phyloP scores from a whole-genome alignment of 2,888 invertebrate genomes.

The Drosophila setosimentum region DNA sequence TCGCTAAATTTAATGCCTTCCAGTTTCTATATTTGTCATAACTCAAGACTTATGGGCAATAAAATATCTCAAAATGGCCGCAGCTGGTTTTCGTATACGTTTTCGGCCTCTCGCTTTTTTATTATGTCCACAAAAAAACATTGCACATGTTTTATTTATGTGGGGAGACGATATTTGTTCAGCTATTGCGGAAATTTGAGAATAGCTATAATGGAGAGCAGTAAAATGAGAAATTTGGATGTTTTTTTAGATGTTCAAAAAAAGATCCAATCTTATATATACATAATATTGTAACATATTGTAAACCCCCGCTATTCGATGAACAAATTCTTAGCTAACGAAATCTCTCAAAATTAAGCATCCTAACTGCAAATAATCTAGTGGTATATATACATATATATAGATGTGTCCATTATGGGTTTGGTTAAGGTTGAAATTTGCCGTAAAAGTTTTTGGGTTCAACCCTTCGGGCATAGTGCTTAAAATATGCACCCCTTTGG shows the following conservation, averaged over 20 bases:
- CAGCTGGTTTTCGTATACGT: conserved; percentile 65
- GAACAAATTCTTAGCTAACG: background rate
- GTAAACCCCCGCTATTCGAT: background rate
- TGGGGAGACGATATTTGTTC: conserved; percentile 4
- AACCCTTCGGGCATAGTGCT: conserved; percentile 21
- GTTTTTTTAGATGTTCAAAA: background rate
- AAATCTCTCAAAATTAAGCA: background rate
- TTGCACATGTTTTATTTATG: conserved; percentile 18
- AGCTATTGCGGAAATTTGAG: conserved; percentile 18
- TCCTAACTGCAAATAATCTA: background rate
- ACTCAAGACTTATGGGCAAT: conserved; percentile 70
- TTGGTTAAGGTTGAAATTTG: background rate
- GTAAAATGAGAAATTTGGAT: conserved; percentile 7
- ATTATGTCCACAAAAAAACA: conserved; percentile 30
- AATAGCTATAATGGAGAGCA: conserved; percentile 4
- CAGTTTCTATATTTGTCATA: conserved; percentile 79
- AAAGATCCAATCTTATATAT: background rate
- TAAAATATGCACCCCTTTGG: conserved; percentile 49
- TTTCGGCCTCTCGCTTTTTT: background rate
- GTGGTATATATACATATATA: background rate
- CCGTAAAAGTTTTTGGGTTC: conserved; percentile 12
- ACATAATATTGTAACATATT: too few species aligned
- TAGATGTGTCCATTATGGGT: conserved; percentile 2
- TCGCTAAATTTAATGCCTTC: conserved; percentile 73
- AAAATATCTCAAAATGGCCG: conserved; percentile 76